Evolutionary conservation across 30 jellyfish, hydroid and myxozoan genomes (phyloP).

Genomic region (Aurelia aurita): DNA sequence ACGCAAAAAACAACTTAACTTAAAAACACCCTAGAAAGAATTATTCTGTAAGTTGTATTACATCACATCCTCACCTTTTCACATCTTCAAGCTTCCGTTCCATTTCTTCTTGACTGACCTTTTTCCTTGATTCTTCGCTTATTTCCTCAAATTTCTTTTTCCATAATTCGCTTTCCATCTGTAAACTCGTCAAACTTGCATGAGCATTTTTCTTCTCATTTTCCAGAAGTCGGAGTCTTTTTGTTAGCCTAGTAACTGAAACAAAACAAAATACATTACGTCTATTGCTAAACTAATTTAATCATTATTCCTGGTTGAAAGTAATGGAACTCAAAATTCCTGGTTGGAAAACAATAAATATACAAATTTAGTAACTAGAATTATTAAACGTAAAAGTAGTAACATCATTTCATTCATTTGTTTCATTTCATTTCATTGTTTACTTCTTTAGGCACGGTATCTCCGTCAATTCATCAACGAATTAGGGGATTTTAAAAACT

Average conservation of each 20-base stretch:
- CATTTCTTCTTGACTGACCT: conserved; percentile 39
- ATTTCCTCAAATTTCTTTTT: conserved; percentile 46
- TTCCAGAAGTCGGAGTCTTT: conserved; percentile 30
- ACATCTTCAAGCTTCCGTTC: conserved; percentile 4
- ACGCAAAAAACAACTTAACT: no score
- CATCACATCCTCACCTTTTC: conserved; percentile 21
- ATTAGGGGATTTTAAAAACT: no score
- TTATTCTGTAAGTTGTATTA: no score
- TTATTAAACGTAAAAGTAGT: no score
- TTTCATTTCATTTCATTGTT: no score
- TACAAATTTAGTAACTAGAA: no score
- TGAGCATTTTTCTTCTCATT: conserved; percentile 42
- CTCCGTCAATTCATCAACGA: no score
- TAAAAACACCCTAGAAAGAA: no score
- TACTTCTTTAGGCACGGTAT: no score
- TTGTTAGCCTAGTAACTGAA: conserved; percentile 26
- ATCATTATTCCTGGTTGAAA: neutral
- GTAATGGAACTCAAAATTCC: neutral
- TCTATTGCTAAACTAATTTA: neutral
- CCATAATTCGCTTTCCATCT: conserved; percentile 45
- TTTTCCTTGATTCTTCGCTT: neutral
- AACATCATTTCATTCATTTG: no score
- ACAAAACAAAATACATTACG: neutral
- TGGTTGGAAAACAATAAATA: neutral
- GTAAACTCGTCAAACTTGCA: conserved; percentile 20